Evolutionary conservation across 1,140 invertebrate genomes (phyloP).

Genomic region (Drosophila tani): DNA sequence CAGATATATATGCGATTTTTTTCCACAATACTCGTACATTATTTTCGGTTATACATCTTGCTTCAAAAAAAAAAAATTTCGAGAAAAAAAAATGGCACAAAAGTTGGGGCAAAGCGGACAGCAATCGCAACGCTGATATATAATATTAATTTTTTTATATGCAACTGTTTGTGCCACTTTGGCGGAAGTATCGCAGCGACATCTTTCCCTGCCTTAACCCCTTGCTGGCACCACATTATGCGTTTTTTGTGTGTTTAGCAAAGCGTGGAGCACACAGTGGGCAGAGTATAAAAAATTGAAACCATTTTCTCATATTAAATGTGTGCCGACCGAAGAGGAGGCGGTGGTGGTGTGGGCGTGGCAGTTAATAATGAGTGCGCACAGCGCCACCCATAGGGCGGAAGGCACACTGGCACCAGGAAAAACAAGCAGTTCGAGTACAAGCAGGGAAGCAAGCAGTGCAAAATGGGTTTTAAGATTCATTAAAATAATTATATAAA

Average conservation of each 20-base stretch:
- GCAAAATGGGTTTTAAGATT: not conserved
- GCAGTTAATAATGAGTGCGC: constrained; percentile 67
- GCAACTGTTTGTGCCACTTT: constrained; percentile 74
- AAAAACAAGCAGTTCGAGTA: not conserved
- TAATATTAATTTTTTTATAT: constrained; percentile 50
- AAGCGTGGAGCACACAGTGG: constrained; percentile 55
- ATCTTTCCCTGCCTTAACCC: constrained; percentile 37
- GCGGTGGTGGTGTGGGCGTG: constrained; percentile 17
- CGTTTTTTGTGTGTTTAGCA: constrained; percentile 54
- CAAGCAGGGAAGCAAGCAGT: constrained; percentile 10
- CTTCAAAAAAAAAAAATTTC: constrained; percentile 10
- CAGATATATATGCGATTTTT: constrained; percentile 55
- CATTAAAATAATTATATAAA: no score
- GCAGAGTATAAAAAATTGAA: constrained; percentile 74
- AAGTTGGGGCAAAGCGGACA: constrained; percentile 19
- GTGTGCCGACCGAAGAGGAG: constrained; percentile 61
- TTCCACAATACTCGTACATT: constrained; percentile 68
- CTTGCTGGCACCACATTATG: constrained; percentile 30
- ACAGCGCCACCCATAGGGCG: constrained; percentile 13
- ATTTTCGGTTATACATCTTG: constrained; percentile 58
- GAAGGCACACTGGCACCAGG: constrained; percentile 7
- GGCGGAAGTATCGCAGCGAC: constrained; percentile 79
- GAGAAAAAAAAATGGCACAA: not conserved
- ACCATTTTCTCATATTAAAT: constrained; percentile 82
- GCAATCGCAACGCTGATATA: constrained; percentile 40